Evolutionary conservation across 2,888 invertebrate genomes (phyloP).

Genomic region (Pachycephus smyrnensis): DNA sequence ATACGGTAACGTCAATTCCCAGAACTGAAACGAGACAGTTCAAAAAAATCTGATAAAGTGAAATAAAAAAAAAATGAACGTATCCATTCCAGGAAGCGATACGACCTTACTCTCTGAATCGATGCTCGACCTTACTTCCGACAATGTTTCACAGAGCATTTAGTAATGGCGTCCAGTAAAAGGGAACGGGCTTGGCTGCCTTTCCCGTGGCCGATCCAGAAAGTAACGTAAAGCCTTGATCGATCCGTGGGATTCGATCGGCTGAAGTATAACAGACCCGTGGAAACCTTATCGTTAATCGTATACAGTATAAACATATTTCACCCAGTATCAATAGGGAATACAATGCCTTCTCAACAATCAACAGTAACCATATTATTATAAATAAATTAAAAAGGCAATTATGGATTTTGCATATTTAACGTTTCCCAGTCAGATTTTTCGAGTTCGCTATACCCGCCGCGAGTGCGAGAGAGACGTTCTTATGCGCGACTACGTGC

Average conservation of each 20-base stretch:
- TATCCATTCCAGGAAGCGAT: not conserved
- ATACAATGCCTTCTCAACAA: too few species aligned
- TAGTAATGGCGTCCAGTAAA: not conserved
- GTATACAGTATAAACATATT: not conserved
- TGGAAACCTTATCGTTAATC: constrained; percentile 37
- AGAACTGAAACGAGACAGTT: not conserved
- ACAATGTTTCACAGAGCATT: not conserved
- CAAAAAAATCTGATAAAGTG: not conserved
- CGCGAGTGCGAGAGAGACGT: not conserved
- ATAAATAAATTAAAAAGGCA: too few species aligned
- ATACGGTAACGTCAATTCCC: not conserved
- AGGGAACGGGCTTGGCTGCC: not conserved
- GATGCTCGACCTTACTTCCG: not conserved
- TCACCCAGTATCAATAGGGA: not conserved
- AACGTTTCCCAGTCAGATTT: not conserved
- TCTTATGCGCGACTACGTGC: not conserved
- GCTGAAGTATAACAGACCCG: constrained; percentile 50
- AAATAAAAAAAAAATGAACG: not conserved
- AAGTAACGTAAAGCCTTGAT: constrained; percentile 51
- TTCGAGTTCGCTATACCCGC: not conserved
- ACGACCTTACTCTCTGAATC: not conserved
- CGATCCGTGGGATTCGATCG: constrained; percentile 53
- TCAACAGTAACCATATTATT: too few species aligned
- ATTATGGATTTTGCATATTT: not conserved
- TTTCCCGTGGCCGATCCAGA: not conserved